These are phyloP conservation scores for Blera fallax DNA, from an alignment of 2,888 invertebrate genomes.

Conservation along the genomic window DNA sequence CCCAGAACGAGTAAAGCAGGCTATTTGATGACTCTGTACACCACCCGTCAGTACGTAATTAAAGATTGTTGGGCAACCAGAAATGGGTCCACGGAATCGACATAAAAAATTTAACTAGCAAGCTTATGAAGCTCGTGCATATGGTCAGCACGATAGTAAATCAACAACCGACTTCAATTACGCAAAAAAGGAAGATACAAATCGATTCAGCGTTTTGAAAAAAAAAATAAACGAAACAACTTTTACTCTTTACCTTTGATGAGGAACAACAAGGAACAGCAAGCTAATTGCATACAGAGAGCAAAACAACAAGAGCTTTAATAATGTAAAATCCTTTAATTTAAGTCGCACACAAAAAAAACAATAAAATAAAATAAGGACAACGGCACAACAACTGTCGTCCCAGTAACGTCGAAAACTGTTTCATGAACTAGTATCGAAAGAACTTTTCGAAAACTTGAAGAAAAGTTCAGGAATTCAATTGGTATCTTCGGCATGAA, in stretches of 20 bases:
- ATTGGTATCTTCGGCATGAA: slow-evolving; percentile 64
- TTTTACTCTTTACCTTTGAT: no score
- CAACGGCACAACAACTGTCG: slow-evolving; percentile 6
- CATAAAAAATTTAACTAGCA: neutral
- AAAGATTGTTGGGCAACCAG: neutral
- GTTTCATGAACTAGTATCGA: slow-evolving; percentile 32
- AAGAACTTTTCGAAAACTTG: slow-evolving; percentile 32
- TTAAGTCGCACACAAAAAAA: neutral
- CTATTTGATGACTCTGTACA: neutral
- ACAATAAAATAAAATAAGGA: neutral
- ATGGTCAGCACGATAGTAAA: neutral
- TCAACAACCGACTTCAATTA: neutral
- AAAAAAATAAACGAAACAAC: no score
- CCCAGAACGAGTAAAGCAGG: neutral
- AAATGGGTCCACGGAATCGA: neutral
- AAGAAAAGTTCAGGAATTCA: slow-evolving; percentile 60
- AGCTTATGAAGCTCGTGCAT: neutral
- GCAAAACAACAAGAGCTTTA: slow-evolving; percentile 24
- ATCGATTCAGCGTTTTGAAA: neutral
- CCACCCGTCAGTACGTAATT: neutral
- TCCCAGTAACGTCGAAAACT: slow-evolving; percentile 18
- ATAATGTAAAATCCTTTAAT: neutral
- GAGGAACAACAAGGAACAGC: neutral
- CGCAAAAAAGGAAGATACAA: neutral
- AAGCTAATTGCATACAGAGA: slow-evolving; percentile 26